These are phyloP conservation scores for Ylistrum balloti DNA, from an alignment of 1,140 invertebrate species.

Conservation along the genomic window DNA sequence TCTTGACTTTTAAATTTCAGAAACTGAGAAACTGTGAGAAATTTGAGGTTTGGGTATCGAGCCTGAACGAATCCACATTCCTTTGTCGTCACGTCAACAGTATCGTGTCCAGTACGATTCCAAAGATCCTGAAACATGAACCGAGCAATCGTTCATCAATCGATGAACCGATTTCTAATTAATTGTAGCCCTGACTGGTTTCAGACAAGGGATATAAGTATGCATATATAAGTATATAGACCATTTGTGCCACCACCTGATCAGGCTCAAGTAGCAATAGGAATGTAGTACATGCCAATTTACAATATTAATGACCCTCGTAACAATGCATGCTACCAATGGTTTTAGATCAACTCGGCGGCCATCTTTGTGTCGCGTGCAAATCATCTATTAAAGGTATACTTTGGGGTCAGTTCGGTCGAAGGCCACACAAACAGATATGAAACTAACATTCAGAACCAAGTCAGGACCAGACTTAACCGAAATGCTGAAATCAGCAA, in stretches of 20 bases:
- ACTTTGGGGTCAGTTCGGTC: constrained; percentile 18
- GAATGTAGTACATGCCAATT: constrained; percentile 20
- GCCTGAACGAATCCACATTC: constrained; percentile 6
- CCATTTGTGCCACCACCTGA: background rate
- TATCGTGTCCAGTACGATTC: background rate
- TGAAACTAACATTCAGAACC: background rate
- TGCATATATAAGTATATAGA: background rate
- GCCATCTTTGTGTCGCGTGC: constrained; percentile 36
- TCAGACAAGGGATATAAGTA: constrained; percentile 20
- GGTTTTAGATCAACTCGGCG: background rate
- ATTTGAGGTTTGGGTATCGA: constrained; percentile 10
- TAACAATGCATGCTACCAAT: background rate
- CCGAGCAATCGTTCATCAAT: constrained; percentile 15
- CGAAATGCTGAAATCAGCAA: background rate
- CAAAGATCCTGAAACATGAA: background rate
- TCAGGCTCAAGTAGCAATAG: background rate
- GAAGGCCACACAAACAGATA: constrained; percentile 33
- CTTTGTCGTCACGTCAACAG: background rate
- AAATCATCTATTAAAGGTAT: background rate
- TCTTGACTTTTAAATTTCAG: constrained; percentile 39
- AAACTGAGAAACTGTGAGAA: constrained; percentile 32
- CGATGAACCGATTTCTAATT: constrained; percentile 29
- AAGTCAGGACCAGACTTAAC: background rate
- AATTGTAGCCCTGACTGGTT: constrained; percentile 37
- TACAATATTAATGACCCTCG: background rate